A percentile compares a stretch with the other conserved stretches of the same genome.
Evolutionary conservation across 2,888 invertebrate species (phyloP).

Genomic region (Gisinianus flammeolus): DNA sequence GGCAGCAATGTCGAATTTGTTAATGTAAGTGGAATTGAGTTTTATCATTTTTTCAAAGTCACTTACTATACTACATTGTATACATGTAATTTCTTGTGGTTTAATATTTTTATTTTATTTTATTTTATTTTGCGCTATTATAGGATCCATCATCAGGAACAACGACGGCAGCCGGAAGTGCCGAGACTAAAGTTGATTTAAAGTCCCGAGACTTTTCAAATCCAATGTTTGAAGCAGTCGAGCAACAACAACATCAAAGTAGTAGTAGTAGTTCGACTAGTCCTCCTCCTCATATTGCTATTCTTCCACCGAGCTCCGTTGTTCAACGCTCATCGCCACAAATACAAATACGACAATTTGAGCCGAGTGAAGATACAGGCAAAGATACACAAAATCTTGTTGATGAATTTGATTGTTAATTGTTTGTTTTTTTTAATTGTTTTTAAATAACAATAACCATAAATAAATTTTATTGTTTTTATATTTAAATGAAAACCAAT

Average conservation of each 20-base stretch:
- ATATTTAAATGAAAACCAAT: slow-evolving; percentile 4
- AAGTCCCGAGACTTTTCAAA: slow-evolving; percentile 85
- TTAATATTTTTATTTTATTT: neutral
- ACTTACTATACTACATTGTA: neutral
- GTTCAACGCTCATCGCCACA: slow-evolving; percentile 79
- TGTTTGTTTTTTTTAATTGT: slow-evolving; percentile 14
- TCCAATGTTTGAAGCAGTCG: slow-evolving; percentile 90
- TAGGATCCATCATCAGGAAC: slow-evolving; percentile 73
- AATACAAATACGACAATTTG: slow-evolving; percentile 76
- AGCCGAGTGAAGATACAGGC: slow-evolving; percentile 85
- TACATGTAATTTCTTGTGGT: neutral
- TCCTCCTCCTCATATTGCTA: slow-evolving; percentile 65
- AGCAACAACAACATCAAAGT: slow-evolving; percentile 34
- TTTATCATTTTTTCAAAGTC: neutral
- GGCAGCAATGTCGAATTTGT: slow-evolving; percentile 93
- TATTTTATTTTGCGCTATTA: neutral
- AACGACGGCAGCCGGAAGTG: neutral
- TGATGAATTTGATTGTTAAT: slow-evolving; percentile 72
- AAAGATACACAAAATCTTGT: slow-evolving; percentile 90
- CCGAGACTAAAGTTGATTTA: slow-evolving; percentile 43
- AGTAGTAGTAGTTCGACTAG: slow-evolving; percentile 61
- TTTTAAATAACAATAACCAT: slow-evolving; percentile 11
- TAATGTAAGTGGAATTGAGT: slow-evolving; percentile 42
- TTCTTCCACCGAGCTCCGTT: slow-evolving; percentile 80
- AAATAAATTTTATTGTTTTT: slow-evolving; percentile 16